Evolutionary conservation across 2,113 vertebrate species (phyloP), one percentile per base, ranked within the genome.

Genomic region (Campylomormyrus numenius): DNA sequence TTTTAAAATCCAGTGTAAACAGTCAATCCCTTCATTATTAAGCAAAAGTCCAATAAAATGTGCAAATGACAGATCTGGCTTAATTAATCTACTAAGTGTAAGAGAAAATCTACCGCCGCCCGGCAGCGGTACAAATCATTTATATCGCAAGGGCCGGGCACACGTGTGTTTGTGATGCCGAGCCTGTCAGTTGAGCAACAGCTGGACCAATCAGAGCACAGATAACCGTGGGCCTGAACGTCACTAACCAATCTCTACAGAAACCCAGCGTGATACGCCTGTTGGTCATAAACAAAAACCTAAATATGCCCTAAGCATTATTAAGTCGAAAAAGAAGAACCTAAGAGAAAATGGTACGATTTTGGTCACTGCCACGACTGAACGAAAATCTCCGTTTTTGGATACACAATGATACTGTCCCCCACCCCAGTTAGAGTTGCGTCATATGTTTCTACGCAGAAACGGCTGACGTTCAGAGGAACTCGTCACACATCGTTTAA

Each of bases 151-250:
- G 46, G 1, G 4, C 27, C 13, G 31, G 27, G 10, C 5, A 42
- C 89, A 90, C 89, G 83, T 90, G 89, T 66, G 53, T 90, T 87
- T 90, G 89, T 86, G 85, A 56, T 87, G 5, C 24, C 24, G 45
- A 94, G 91, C 80, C 88, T 9, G 10, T 21, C 84, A 50, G 31
- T 0, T 0, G 0, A 8, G 4, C 6, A 0, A 0, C 11, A 0
- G 45, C 9, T 89, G 0, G 2, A 89, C 95, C 94, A 96, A 95
- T 95, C 0, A 90, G 0, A 39, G 90, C 62, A 0, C 5, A 89
- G 8, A 0, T 0, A 1, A 11, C 21, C 24, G 42, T 5, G 13
- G 1, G 19, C 10, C 8, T 0, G 3, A 0, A 2, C 0, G 0
- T 4, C 62, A 89, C n/a, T 24, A 77, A 0, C 94, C 93, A 95